Percentiles rank a stretch among this genome's conserved stretches.
Evolutionary conservation across 1,140 invertebrate genomes (phyloP).

Genomic region (Dreissena rostriformis): DNA sequence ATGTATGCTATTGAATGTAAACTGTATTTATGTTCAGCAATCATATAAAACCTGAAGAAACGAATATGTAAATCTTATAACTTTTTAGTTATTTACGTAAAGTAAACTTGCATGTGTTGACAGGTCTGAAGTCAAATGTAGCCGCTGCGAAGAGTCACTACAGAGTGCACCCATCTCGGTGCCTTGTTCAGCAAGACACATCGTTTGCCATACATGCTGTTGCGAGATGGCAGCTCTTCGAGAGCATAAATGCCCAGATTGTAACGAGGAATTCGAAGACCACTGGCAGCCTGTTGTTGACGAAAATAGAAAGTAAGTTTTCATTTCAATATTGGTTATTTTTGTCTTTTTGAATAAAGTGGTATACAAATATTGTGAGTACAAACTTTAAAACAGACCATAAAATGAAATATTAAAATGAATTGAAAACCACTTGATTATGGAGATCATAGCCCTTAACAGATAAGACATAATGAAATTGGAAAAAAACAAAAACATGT

Average conservation of each 20-base stretch:
- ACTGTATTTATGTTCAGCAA: not conserved
- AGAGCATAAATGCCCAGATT: constrained; percentile 4
- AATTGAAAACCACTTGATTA: not conserved
- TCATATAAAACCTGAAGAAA: not conserved
- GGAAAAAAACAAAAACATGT: no score
- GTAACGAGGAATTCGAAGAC: not conserved
- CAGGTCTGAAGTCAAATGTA: constrained; percentile 28
- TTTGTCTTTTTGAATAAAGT: not conserved
- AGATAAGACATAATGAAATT: not conserved
- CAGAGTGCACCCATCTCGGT: constrained; percentile 31
- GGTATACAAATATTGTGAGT: not conserved
- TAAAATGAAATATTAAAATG: not conserved
- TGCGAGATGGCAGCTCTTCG: constrained; percentile 19
- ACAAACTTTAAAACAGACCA: not conserved
- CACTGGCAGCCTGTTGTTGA: constrained; percentile 13
- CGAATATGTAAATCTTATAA: not conserved
- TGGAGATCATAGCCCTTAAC: not conserved
- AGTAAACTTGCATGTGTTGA: not conserved
- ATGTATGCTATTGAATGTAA: not conserved
- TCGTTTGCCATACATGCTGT: constrained; percentile 19
- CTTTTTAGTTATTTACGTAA: not conserved
- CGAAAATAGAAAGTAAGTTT: constrained; percentile 1
- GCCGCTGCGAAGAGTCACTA: constrained; percentile 19
- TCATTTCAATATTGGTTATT: not conserved
- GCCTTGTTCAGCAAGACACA: constrained; percentile 16